A percentile compares a stretch with the other conserved stretches of the same genome.
phyloP scores from a whole-genome alignment of 2,888 invertebrate genomes.

The Trachelus tabidus region DNA sequence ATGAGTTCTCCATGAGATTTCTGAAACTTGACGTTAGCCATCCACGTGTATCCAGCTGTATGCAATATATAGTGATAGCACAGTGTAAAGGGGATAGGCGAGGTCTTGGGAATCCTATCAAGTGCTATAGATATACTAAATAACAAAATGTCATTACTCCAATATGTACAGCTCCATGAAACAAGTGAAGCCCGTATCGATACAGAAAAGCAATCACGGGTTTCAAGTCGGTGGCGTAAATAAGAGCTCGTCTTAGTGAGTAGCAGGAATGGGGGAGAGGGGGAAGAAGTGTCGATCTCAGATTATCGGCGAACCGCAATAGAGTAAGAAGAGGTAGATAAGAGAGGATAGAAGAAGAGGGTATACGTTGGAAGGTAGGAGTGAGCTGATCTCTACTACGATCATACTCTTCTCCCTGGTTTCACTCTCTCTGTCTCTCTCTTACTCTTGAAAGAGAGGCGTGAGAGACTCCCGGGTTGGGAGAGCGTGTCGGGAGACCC shows the following conservation, averaged over 20 bases:
- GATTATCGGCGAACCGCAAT: conserved; percentile 26
- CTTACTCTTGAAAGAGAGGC: background rate
- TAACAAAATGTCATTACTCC: background rate
- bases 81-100: background rate
- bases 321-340: background rate
- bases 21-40: background rate
- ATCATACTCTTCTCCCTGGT: conserved; percentile 16
- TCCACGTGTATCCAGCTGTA: background rate
- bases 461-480: conserved; percentile 4
- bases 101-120: background rate
- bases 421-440: background rate
- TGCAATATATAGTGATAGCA: background rate
- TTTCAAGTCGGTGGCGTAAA: background rate
- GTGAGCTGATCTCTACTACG: conserved; percentile 9
- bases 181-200: background rate
- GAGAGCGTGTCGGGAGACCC: conserved; percentile 9
- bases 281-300: conserved; percentile 30
- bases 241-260: background rate
- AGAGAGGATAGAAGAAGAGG: conserved; percentile 10
- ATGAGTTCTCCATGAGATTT: background rate
- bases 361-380: conserved; percentile 7
- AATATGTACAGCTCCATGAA: background rate
- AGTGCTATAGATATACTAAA: background rate
- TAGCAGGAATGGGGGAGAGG: conserved; percentile 13
- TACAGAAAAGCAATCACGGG: background rate